These are phyloP conservation scores for Drosophila acutilabella DNA, from an alignment of 2,888 invertebrate species.

Conservation along the genomic window DNA sequence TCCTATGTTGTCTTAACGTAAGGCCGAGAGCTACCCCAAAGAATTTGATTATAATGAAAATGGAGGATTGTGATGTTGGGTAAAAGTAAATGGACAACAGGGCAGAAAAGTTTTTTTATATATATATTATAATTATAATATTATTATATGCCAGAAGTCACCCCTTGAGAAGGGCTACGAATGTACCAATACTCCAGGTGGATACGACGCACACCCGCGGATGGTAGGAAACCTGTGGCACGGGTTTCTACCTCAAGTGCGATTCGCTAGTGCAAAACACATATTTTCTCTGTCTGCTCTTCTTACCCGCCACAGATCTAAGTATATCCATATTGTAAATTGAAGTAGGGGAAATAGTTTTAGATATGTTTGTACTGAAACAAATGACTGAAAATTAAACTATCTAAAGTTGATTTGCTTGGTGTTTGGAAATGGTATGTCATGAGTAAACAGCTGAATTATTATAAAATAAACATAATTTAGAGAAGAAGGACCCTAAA, in stretches of 20 bases:
- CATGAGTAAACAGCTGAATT: background rate
- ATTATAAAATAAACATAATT: background rate
- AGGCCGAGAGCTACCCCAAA: conserved; percentile 69
- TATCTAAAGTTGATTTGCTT: no score
- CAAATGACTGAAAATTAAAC: no score
- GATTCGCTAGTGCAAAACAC: conserved; percentile 8
- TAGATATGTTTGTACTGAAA: background rate
- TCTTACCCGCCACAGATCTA: conserved; percentile 2
- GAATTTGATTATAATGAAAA: conserved; percentile 87
- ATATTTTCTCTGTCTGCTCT: conserved; percentile 12
- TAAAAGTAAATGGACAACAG: background rate
- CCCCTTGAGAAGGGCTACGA: conserved; percentile 87
- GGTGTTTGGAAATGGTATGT: conserved; percentile 17
- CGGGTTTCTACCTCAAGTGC: conserved; percentile 70
- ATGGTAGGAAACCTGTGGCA: conserved; percentile 57
- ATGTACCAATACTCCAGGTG: conserved; percentile 91
- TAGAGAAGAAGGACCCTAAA: background rate
- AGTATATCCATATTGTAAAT: conserved; percentile 11
- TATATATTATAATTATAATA: no score
- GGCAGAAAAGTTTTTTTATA: no score
- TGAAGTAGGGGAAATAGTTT: conserved; percentile 12
- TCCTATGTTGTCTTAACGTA: conserved; percentile 87
- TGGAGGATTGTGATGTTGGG: conserved; percentile 88
- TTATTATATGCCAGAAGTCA: conserved; percentile 88
- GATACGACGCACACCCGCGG: conserved; percentile 86